Evolutionary conservation across 2,888 invertebrate species (phyloP), one percentile per base, ranked within the genome.

Genomic region (Sphecodes monilicornis): DNA sequence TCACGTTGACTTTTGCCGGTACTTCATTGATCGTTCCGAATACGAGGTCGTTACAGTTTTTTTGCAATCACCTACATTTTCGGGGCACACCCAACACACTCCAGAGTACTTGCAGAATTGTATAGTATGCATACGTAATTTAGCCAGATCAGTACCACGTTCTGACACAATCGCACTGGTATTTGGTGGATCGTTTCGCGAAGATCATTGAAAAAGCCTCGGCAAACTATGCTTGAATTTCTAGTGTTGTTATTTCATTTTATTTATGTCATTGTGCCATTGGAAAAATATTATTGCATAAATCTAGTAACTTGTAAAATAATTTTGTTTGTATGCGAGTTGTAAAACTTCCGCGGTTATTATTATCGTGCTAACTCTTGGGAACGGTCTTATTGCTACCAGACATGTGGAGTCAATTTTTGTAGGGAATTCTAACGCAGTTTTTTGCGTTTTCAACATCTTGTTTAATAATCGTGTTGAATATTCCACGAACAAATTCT

Each of bases 101-200:
- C 66, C 29, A 43, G 73, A 71, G 66, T 69, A 71, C 11, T 39
- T 16, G 54, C 50, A 26, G 80, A 89, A 90, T 90, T 87, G 89
- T 87, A 89, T 85, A 91, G 88, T 91, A 90, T 88, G 88, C 87
- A 88, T 88, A 88, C 78, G 81, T 85, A 77, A 89, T 90, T 87
- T 87, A 76, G 78, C 43, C 54, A n/a, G 57, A 43, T 83, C 60
- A 80, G 73, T 64, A 41, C 46, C 73, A 32, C 70, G 81, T 22
- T 57, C 32, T 43, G 50, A 64, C 69, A 29, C 88, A 50, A 60
- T 46, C 54, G 64, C 78, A 72, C 60, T 8, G 75, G 72, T 76
- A n/a, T 75, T 54, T 64, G 54, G 75, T 60, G 82, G 68, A 69
- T 64, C 75, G 43, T 41, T 60, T 54, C 66, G 22, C 76, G 73